Base-by-base conservation (phyloP, 2,888 invertebrate genomes). In the Anthophora plumipes region DNA sequence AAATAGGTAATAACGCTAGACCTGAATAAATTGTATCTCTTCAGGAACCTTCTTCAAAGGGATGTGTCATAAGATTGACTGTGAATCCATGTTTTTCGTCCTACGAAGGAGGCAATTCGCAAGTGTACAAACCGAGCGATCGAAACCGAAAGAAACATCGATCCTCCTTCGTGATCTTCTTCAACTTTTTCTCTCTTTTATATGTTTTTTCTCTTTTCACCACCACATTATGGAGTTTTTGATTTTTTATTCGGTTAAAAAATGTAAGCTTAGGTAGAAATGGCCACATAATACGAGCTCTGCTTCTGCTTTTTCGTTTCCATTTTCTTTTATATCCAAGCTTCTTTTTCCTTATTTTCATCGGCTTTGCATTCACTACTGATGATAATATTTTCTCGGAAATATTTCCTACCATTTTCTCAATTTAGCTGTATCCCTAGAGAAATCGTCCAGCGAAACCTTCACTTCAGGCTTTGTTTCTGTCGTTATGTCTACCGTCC, bases 281-380 rank as follows among this genome's bases (percentile, higher is more conserved):
- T 70, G 37, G 72, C 54, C 46, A 85, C 14, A 52, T 66, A 64
- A 79, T 61, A 71, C 61, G 22, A 83, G 82, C 85, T 74, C 70
- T n/a, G 87, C 87, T 87, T 86, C 20, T 1, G 80, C 85, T 79
- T 83, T 54, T 64, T n/a, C 17, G 20, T 59, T 69, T 52, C 70
- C 54, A 37, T 14, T 43, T 37, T 41, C 22, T 22, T 41, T 7
- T 72, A 39, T 59, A 11, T 71, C 66, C 7, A 54, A 39, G 83
- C 83, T 71, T 75, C 17, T 17, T 7, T 70, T 20, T 50, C n/a
- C 25, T n/a, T 54, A 52, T 20, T 14, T 46, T 57, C 41, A 64
- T 43, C 14, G 3, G 80, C 80, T 79, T 79, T 12, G 70, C 66
- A 22, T 31, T 31, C 52, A 6, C 57, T 71, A 37, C 64, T 54